Conservation (phyloP, 2,888 invertebrate species). For the Gymnocheta viridis region DNA sequence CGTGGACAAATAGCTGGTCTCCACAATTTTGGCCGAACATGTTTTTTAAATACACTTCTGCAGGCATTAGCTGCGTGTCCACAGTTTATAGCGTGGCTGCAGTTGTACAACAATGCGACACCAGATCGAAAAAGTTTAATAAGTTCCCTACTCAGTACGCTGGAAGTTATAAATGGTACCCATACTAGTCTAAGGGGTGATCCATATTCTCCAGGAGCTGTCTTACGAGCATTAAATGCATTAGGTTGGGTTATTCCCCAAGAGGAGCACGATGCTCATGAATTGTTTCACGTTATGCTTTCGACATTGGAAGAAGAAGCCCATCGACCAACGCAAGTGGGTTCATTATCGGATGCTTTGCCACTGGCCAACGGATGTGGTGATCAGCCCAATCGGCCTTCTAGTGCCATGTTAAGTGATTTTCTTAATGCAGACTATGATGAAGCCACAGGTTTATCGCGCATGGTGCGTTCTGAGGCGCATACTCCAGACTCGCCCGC, state of each 20-base stretch:
- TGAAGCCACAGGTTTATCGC: constrained; percentile 80
- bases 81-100: constrained; percentile 91
- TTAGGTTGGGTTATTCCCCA: constrained; percentile 95
- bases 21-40: constrained; percentile 95
- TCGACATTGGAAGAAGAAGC: constrained; percentile 95
- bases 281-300: constrained; percentile 93
- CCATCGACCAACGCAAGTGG: constrained; percentile 81
- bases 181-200: constrained; percentile 85
- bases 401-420: constrained; percentile 82
- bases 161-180: constrained; percentile 88
- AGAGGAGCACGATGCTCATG: constrained; percentile 97
- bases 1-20: constrained; percentile 92
- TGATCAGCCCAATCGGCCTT: constrained; percentile 83
- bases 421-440: constrained; percentile 81
- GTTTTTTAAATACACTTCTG: constrained; percentile 94
- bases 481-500: constrained; percentile 82
- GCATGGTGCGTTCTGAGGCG: constrained; percentile 81
- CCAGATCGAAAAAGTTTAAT: constrained; percentile 88
- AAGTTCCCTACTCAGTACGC: constrained; percentile 87
- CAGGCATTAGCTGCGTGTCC: constrained; percentile 95
- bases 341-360: constrained; percentile 90
- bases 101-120: constrained; percentile 84
- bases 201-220: constrained; percentile 85
- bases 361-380: constrained; percentile 83
- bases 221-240: constrained; percentile 88